Conservation (phyloP, 2,888 invertebrate genomes). For the Incurvaria masculella region DNA sequence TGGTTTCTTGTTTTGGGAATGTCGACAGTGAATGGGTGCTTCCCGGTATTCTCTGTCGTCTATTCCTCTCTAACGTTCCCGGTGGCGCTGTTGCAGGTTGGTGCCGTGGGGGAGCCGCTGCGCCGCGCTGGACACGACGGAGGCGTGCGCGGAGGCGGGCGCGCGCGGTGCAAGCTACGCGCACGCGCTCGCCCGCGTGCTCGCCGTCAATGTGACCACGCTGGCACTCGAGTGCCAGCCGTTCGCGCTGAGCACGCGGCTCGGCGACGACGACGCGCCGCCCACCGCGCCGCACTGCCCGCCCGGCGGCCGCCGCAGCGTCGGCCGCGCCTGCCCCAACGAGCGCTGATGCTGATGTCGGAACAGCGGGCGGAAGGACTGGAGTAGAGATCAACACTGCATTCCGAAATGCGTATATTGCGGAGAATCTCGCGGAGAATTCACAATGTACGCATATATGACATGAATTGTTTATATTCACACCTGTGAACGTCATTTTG, state of each 20-base stretch:
- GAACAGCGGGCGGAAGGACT: too few relatives aligned
- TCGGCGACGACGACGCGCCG: conserved; percentile 20
- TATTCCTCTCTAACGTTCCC: too few relatives aligned
- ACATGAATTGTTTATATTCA: not conserved
- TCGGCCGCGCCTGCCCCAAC: conserved; percentile 32
- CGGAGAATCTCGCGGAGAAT: conserved; percentile 17
- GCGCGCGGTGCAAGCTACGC: too few relatives aligned
- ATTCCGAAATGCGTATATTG: too few relatives aligned
- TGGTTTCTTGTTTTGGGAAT: too few relatives aligned
- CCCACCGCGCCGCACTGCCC: conserved; percentile 20
- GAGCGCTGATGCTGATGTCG: too few relatives aligned
- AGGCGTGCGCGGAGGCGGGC: conserved; percentile 36
- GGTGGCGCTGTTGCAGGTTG: conserved; percentile 7
- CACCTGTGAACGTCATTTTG: too few relatives aligned
- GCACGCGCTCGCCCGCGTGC: conserved; percentile 29
- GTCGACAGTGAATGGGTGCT: too few relatives aligned
- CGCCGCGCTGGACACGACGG: conserved; percentile 29
- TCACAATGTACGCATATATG: too few relatives aligned
- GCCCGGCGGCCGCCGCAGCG: conserved; percentile 33
- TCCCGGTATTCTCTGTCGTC: too few relatives aligned
- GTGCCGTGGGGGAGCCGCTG: conserved; percentile 49
- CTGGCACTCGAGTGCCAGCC: conserved; percentile 55
- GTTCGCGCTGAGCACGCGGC: conserved; percentile 27
- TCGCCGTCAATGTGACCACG: conserved; percentile 58
- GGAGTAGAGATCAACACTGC: too few relatives aligned